Evolutionary conservation across 2,888 invertebrate genomes (phyloP), one percentile per base, ranked within the genome.

Genomic region (Hydropsyche betteni): DNA sequence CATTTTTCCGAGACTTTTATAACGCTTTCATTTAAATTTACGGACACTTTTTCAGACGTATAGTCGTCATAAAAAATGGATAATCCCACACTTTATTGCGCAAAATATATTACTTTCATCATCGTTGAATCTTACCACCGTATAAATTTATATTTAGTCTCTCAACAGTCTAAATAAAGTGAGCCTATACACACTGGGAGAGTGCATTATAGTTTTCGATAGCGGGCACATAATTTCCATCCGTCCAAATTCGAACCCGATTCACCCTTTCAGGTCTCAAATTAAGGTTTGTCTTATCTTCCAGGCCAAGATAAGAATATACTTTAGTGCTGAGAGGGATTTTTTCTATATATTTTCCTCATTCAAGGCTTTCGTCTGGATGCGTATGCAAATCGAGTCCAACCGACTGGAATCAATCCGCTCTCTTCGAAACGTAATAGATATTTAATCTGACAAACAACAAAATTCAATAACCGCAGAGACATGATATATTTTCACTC

Each of bases 1-100:
- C 24, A 55, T 14, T 16, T 55, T 55, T 55, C 12, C n/a, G 55
- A n/a, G 16, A 55, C 16, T 24, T 36, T 64, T 64, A 64, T 36
- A 34, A 64, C 36, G 64, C 34, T 64, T 64, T 64, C 34, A 64
- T 64, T 64, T 64, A 64, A 64, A 64, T 64, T 58, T 58, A 8
- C 16, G 64, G 34, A 24, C 64, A 34, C 64, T 64, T n/a, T 64
- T 64, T 44, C 4, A 44, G 44, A 64, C 64, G 64, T 12, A 44
- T 44, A 44, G 44, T 36, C 36, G 64, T 36, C 64, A 36, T 64
- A 64, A 64, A 64, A 64, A 64, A 64, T 36, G 64, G 64, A 64
- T 64, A 64, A 64, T 64, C 64, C 36, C 10, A 36, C 64, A 36
- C 36, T 64, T 64, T 64, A 64, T 64, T 33, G 36, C 64, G 10